Evolutionary conservation across 1,140 invertebrate species (phyloP), one percentile per base, ranked within the genome.

Genomic region (Pseudomyrmex pallidus): DNA sequence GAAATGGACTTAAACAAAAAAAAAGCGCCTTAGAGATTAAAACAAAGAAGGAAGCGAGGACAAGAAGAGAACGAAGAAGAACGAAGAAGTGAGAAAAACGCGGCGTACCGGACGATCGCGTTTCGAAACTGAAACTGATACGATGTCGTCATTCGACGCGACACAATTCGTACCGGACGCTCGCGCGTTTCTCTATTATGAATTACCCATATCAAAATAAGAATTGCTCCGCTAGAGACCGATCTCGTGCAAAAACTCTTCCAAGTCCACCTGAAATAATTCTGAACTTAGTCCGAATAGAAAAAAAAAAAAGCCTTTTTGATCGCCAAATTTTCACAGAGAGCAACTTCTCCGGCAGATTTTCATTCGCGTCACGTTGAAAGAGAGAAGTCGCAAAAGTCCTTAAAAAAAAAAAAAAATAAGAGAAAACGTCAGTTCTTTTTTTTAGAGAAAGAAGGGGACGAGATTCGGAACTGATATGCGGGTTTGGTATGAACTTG

Each of bases 201-300:
- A 57, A 72, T 35, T 44, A 56, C 68, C 35, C 73, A 84, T 87
- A 87, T 87, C 86, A 84, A 50, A 76, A 48, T 66, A 72, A 83
- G 17, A 25, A 25, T 44, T 52, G 54, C 20, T 54, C 74, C 59
- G 70, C 12, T 13, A 54, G 44, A 17, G 64, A 70, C 22, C 20
- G 66, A 80, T 72, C 76, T 70, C 66, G 25, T 48, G 8, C 35
- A 5, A 35, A 35, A 59, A 54, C 15, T 10, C 17, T 64, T 74
- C 5, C 8, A 46, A 20, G 50, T 13, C 50, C 62, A 15, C 8
- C 12, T 20, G 17, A 67, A 8, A 10, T 48, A 17, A 35, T 8
- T 10, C 13, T 25, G 12, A 66, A 44, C 13, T 17, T 35, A 17
- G 44, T 77, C 12, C 63, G 74, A 77, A 5, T 0, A 10, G 20